Percentiles rank a stretch among this genome's conserved stretches.
phyloP scores from a whole-genome alignment of 2,888 invertebrate genomes.

The Melieria crassipennis region DNA sequence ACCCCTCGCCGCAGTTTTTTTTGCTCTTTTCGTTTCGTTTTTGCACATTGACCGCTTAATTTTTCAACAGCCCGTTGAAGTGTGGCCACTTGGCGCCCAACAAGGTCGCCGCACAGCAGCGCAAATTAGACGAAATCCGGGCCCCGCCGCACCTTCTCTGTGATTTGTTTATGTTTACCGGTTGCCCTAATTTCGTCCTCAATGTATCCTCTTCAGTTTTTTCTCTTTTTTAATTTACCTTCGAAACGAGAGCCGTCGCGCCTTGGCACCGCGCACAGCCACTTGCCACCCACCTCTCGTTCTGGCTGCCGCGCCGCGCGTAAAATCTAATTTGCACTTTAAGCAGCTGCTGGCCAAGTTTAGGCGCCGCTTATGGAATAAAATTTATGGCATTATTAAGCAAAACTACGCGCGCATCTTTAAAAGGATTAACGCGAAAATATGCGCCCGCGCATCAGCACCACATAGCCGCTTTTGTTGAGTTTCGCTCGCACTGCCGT shows the following conservation, averaged over 20 bases:
- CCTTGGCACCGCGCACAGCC: not conserved
- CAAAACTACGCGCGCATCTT: not conserved
- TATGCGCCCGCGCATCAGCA: too few relatives aligned
- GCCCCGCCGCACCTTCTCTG: too few relatives aligned
- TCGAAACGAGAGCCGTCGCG: too few relatives aligned
- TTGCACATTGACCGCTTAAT: not conserved
- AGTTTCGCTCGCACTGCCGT: not conserved
- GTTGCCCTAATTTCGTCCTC: too few relatives aligned
- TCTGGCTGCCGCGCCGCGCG: not conserved
- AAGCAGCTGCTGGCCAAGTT: slow-evolving; percentile 21
- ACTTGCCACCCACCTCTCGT: not conserved
- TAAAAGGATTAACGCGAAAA: not conserved
- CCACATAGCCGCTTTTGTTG: too few relatives aligned
- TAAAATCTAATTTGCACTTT: slow-evolving; percentile 36
- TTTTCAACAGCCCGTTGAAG: not conserved
- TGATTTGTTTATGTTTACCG: too few relatives aligned
- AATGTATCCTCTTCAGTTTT: too few relatives aligned
- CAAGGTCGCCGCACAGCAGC: too few relatives aligned
- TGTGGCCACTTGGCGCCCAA: not conserved
- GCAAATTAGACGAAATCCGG: too few relatives aligned
- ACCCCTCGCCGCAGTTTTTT: too few relatives aligned
- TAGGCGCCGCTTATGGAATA: not conserved
- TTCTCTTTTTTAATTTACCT: too few relatives aligned
- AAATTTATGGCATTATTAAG: slow-evolving; percentile 9
- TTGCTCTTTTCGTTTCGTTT: not conserved